Conservation (phyloP, 2,113 vertebrate species). For the Centrocercus urophasianus region DNA sequence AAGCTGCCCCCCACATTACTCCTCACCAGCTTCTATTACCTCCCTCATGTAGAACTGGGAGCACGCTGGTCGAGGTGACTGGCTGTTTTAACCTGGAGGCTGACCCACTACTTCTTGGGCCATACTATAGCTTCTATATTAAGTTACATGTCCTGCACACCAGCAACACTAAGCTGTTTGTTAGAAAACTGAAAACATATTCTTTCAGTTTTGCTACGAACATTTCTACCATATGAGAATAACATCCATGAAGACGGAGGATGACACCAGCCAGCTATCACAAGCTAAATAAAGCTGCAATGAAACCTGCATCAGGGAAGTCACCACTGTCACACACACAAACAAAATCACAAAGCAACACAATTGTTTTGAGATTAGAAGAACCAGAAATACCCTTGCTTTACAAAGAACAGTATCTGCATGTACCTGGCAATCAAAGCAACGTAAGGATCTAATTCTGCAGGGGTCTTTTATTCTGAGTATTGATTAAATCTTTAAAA, state of each 20-base stretch:
- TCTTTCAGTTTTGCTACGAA: not conserved
- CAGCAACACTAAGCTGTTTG: not conserved
- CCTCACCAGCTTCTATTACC: not conserved
- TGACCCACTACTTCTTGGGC: not conserved
- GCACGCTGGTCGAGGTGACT: not conserved
- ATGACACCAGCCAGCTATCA: constrained; percentile 2
- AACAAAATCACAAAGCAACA: not conserved
- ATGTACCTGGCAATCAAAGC: not conserved
- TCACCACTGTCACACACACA: not conserved
- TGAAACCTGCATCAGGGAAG: constrained; percentile 20
- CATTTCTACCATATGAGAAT: constrained; percentile 8
- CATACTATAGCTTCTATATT: not conserved
- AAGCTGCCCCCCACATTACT: not conserved
- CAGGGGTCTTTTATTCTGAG: not conserved
- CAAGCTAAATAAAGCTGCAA: constrained; percentile 34
- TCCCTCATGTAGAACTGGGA: not conserved
- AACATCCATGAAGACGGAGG: not conserved
- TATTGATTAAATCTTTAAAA: not conserved
- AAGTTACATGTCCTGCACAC: not conserved
- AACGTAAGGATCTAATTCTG: not conserved
- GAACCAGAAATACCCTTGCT: not conserved
- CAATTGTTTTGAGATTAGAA: not conserved
- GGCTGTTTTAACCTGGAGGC: not conserved
- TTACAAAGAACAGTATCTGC: not conserved
- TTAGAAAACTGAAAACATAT: not conserved